Percentiles rank a stretch among this genome's conserved stretches.
Evolutionary conservation across 2,797 vertebrate genomes (phyloP).

Genomic region (Ctenopoma kingsleyae): DNA sequence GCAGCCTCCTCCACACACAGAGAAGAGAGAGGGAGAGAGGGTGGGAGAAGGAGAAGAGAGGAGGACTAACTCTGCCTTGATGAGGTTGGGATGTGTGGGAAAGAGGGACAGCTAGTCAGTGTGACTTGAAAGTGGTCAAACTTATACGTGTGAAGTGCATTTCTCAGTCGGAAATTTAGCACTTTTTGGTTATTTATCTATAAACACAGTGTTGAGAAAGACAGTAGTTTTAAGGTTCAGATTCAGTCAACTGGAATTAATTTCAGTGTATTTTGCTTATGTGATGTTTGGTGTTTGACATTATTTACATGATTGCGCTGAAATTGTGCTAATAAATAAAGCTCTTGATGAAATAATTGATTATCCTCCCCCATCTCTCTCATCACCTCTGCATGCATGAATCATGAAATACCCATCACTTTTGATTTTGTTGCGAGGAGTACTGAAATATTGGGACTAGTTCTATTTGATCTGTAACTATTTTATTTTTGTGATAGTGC

Average conservation of each 20-base stretch:
- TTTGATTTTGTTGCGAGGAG: conserved; percentile 52
- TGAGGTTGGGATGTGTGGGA: conserved; percentile 69
- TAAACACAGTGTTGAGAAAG: not conserved
- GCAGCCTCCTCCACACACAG: conserved; percentile 85
- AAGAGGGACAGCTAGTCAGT: conserved; percentile 51
- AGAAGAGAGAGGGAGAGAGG: conserved; percentile 65
- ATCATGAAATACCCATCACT: conserved; percentile 51
- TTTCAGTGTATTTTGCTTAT: not conserved
- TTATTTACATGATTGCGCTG: conserved; percentile 48
- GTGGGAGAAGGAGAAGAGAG: conserved; percentile 54
- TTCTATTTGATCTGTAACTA: conserved; percentile 5
- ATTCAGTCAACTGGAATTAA: not conserved
- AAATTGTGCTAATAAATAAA: conserved; percentile 43
- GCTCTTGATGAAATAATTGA: conserved; percentile 50
- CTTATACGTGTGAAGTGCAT: conserved; percentile 20
- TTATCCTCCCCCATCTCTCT: conserved; percentile 52
- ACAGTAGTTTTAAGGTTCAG: not conserved
- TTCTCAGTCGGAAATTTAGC: conserved; percentile 9
- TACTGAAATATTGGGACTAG: conserved; percentile 22
- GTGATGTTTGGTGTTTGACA: conserved; percentile 41
- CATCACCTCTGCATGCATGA: conserved; percentile 60
- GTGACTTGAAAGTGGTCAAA: conserved; percentile 34
- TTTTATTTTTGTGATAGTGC: conserved; percentile 9
- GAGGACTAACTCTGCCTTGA: conserved; percentile 75
- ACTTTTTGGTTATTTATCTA: conserved; percentile 2